phyloP scores from a whole-genome alignment of 53 echinoderm and acorn worm species.

The Henricia sp. region DNA sequence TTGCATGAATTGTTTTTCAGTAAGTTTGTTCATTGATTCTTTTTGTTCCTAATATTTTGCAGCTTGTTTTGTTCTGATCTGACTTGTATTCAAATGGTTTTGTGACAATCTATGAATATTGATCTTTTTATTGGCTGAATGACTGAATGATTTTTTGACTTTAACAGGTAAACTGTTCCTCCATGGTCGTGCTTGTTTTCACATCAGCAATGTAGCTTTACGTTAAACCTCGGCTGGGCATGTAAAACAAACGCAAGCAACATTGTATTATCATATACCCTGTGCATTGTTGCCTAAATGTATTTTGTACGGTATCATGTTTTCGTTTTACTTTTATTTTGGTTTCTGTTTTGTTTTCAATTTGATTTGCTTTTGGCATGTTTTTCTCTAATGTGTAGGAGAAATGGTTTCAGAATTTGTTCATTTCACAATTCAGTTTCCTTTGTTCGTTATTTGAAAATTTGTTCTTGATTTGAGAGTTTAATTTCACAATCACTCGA shows the following conservation, averaged over 20 bases:
- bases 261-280: slow-evolving; percentile 23
- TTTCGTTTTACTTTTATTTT: slow-evolving; percentile 20
- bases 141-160: slow-evolving; percentile 32
- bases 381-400: slow-evolving; percentile 49
- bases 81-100: slow-evolving; percentile 61
- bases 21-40: slow-evolving; percentile 50
- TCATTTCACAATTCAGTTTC: too few relatives aligned
- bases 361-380: slow-evolving; percentile 58
- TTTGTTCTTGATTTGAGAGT: too few relatives aligned
- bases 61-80: slow-evolving; percentile 53
- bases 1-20: slow-evolving; percentile 58
- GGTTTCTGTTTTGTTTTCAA: slow-evolving; percentile 34
- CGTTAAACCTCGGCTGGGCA: slow-evolving; percentile 47
- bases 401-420: too few relatives aligned
- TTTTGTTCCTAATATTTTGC: slow-evolving; percentile 60
- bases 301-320: slow-evolving; percentile 30
- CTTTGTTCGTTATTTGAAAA: too few relatives aligned
- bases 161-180: slow-evolving; percentile 39
- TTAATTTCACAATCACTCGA: too few relatives aligned
- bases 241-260: slow-evolving; percentile 35
- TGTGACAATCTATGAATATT: slow-evolving; percentile 67
- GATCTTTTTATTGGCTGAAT: slow-evolving; percentile 50
- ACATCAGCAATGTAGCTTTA: slow-evolving; percentile 33
- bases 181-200: slow-evolving; percentile 64
- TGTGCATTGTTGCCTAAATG: slow-evolving; percentile 44